Base-by-base conservation (phyloP, 2,797 vertebrate genomes). In the Chrosomus eos region DNA sequence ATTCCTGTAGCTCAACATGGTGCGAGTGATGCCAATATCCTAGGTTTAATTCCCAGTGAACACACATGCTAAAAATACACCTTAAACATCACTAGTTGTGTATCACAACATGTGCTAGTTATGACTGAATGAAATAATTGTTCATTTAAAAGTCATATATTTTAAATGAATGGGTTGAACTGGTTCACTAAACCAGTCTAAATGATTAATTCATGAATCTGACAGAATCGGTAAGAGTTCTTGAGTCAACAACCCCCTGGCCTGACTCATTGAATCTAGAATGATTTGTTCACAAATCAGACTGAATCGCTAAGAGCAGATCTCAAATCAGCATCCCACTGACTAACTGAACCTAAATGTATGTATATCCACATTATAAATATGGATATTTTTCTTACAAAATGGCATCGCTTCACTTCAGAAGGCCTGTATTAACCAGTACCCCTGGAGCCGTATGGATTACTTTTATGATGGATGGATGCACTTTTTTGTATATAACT, bases 1-100 rank as follows among this genome's bases (percentile, higher is more conserved):
- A 80, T 67, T 80, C 62, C 62, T n/a, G 77, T 18, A 81, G 33
- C 48, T 71, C 66, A 28, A 14, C 26, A 51, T 66, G 62, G 38
- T 51, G 62, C 0, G 45, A 67, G 60, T 2, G 60, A 80, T 2
- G 62, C 40, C 28, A 80, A 48, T 28, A 48, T 67, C 10, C 28
- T 51, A 7, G 11, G 28, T 16, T 80, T 51, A 23, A 5, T 31
- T 79, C 3, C 53, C 23, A 60, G 33, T 2, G 0, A 40, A 58
- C 74, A 38, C 10, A 36, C 21, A 58, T 38, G 23, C 3, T n/a
- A 58, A 55, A 53, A 53, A 53, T 21, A 53, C 28, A 33, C 18
- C 3, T 31, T 31, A 53, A 74, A 53, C 10, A 33, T 14, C 28
- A 33, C 28, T 74, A 33, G 31, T 2, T 33, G 31, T 33, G 31